Evolutionary conservation across 2,888 invertebrate species (phyloP).

Genomic region (Volucella bombylans): DNA sequence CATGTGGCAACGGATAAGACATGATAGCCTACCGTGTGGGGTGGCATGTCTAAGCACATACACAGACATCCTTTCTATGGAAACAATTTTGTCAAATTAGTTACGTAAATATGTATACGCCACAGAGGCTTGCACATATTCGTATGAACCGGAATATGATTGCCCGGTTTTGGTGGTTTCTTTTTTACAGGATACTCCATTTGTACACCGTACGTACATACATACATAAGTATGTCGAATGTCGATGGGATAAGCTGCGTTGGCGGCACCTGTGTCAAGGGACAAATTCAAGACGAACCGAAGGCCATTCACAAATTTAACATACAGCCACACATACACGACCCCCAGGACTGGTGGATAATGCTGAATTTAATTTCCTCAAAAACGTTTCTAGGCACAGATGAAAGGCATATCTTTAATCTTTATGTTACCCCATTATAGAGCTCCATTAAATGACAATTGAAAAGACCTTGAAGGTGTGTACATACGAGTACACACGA

Average conservation of each 20-base stretch:
- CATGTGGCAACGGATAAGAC: conserved; percentile 33
- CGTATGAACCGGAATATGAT: conserved; percentile 37
- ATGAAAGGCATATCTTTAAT: conserved; percentile 27
- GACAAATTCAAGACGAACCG: conserved; percentile 38
- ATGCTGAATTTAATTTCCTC: conserved; percentile 37
- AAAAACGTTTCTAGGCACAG: conserved; percentile 11
- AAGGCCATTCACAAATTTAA: conserved; percentile 42
- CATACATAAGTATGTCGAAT: not conserved
- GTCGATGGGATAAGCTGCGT: conserved; percentile 31
- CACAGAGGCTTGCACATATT: conserved; percentile 35
- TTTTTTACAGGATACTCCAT: conserved; percentile 20
- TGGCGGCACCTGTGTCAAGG: conserved; percentile 38
- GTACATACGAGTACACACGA: not conserved
- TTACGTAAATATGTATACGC: conserved; percentile 67
- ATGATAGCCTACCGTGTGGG: conserved; percentile 9
- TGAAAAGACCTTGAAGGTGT: not conserved
- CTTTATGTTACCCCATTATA: conserved; percentile 27
- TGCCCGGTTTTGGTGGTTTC: conserved; percentile 42
- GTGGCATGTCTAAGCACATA: conserved; percentile 33
- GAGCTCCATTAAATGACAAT: conserved; percentile 14
- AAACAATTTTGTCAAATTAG: conserved; percentile 8
- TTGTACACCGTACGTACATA: not conserved
- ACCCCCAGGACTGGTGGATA: conserved; percentile 35
- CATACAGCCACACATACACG: conserved; percentile 33
- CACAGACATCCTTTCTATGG: not conserved